Base-by-base conservation (phyloP, 2,797 vertebrate genomes). In the Channallabes apus region DNA sequence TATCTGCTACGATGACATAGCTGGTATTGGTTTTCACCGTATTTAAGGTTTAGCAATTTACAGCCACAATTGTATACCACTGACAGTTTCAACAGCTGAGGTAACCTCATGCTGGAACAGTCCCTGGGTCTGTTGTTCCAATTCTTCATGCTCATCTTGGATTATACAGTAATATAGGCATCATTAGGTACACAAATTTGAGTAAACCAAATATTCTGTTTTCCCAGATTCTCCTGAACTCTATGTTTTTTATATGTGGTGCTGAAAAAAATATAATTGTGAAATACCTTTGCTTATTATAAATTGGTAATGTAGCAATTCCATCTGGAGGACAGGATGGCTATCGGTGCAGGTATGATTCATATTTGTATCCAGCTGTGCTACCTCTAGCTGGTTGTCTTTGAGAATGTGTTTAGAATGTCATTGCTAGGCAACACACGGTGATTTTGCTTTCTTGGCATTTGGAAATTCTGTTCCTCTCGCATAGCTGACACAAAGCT, bases 341-440 rank as follows among this genome's bases (percentile, higher is more conserved):
- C 12, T 35, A 32, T 41, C 69, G 15, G 4, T 24, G 58, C 18
- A 61, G 9, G 27, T 27, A 12, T 61, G 18, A 80, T 62, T 64
- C 56, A n/a, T 62, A 64, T 80, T 72, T 84, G 7, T 51, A n/a
- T 61, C 35, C 76, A 46, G 15, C 68, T 72, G 11, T 79, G 76
- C 35, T 54, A 80, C 46, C 14, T 85, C 29, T 51, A 24, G 20
- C 77, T 73, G 27, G 27, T 41, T 2, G 18, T 85, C 77, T 72
- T 85, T 62, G 22, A 35, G 64, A 78, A 69, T 29, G 24, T 29
- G 32, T 84, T 76, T 51, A 22, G n/a, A 77, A 35, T 56, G 46
- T 69, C 2, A 51, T 59, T 79, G 35, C 75, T 69, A 51, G 65
- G 38, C 67, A 80, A 75, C 41, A 67, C 29, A 65, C 38, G 38